These are phyloP conservation scores for Pseudococcus longispinus DNA, from an alignment of 2,888 invertebrate species.

Conservation along the genomic window DNA sequence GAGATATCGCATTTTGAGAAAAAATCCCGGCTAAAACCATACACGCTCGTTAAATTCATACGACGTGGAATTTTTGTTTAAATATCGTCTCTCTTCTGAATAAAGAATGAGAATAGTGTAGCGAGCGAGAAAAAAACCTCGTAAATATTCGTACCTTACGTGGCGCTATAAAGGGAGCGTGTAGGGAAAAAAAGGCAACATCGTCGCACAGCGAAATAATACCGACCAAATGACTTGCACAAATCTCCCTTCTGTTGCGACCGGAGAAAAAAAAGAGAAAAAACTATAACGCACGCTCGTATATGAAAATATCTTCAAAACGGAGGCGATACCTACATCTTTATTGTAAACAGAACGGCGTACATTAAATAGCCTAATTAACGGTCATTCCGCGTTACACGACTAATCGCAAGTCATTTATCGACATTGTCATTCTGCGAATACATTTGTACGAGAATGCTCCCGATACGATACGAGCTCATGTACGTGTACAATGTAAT, in stretches of 20 bases:
- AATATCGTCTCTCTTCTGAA: conserved; percentile 1
- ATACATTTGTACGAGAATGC: background rate
- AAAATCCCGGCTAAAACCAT: conserved; percentile 2
- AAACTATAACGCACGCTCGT: background rate
- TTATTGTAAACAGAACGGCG: background rate
- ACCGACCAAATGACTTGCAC: conserved; percentile 24
- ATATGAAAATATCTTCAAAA: conserved; percentile 10
- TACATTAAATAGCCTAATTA: conserved; percentile 23
- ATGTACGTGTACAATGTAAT: background rate
- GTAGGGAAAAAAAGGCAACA: background rate
- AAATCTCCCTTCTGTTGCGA: background rate
- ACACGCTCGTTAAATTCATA: conserved; percentile 28
- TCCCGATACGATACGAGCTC: background rate
- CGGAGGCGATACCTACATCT: conserved; percentile 3
- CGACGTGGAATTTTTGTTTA: conserved; percentile 28
- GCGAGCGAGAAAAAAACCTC: background rate
- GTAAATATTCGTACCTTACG: conserved; percentile 19
- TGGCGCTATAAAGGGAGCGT: conserved; percentile 21
- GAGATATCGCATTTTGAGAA: background rate
- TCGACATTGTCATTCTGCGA: conserved; percentile 37
- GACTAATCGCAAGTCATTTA: conserved; percentile 45
- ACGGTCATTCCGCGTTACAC: conserved; percentile 14
- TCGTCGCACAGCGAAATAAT: conserved; percentile 17
- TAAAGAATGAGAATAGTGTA: background rate
- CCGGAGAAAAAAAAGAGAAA: background rate